Evolutionary conservation across 2,888 invertebrate species (phyloP), one percentile per base, ranked within the genome.

Genomic region (Leucoma salicis): DNA sequence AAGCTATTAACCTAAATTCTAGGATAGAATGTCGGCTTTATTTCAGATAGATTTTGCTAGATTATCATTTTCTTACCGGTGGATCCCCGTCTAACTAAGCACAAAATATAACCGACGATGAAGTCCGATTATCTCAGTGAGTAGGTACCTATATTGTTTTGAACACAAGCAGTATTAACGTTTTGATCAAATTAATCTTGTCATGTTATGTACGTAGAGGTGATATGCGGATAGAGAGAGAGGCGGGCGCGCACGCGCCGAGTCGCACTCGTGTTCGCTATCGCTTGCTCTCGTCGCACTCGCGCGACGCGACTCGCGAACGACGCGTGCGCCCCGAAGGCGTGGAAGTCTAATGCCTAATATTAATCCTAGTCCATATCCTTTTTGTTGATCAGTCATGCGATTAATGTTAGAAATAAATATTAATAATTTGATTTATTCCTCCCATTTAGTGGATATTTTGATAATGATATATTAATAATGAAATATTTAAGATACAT

Each of bases 381-480:
- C 87, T 88, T 88, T 85, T 88, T 86, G 88, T 88, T 89, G 86
- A 88, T 88, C 89, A 89, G 88, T 89, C 88, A 88, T 88, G 88
- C 88, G 88, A 85, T 88, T 88, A 87, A 85, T 87, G 85, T 88
- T 88, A 89, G 88, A 86, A 27, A 68, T 81, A 82, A 87, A 88
- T 87, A 88, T 80, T 84, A 83, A 82, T 88, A 86, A 89, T 89
- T 89, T 89, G 89, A 88, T 89, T 89, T 89, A 89, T 89, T 89
- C 89, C 89, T 89, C 88, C 89, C 89, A 86, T 89, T 89, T 89
- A 89, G 89, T 88, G 89, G 89, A 89, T 89, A 89, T 89, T 89
- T 89, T 89, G 89, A 89, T 89, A 89, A 89, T 89, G 89, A 89
- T 89, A 89, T 89, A 89, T 89, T 86, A 89, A 86, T 89, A 89